Evolutionary conservation across 2,113 vertebrate species (phyloP).

Genomic region (Hippopotamus amphibius): DNA sequence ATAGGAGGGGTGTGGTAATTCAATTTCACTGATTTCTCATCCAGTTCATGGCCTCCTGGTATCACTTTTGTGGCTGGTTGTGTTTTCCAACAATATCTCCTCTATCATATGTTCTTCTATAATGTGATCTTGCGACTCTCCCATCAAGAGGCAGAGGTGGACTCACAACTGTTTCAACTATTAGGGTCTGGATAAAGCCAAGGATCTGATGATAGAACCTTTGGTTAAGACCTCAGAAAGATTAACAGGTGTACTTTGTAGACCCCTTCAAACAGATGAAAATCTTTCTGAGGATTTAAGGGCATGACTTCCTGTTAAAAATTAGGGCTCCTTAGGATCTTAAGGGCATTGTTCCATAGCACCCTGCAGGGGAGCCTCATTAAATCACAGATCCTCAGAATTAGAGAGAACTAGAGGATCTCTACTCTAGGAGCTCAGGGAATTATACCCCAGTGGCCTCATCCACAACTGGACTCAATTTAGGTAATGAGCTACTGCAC

Average conservation of each 20-base stretch:
- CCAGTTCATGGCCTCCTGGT: neutral
- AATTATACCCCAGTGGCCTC: neutral
- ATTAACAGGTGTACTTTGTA: neutral
- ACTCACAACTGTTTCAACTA: neutral
- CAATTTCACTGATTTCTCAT: neutral
- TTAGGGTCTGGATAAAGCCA: conserved; percentile 4
- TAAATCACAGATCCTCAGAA: neutral
- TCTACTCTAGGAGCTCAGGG: neutral
- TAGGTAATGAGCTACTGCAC: neutral
- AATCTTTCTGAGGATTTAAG: neutral
- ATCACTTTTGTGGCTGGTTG: neutral
- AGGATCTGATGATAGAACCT: neutral
- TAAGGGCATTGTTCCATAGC: neutral
- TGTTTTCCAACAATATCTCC: neutral
- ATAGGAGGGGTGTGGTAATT: neutral
- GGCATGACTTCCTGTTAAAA: neutral
- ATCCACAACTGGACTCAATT: neutral
- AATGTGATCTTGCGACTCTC: neutral
- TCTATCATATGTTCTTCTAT: neutral
- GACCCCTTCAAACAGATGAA: neutral
- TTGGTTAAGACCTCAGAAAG: neutral
- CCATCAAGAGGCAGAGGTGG: neutral
- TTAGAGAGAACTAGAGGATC: neutral
- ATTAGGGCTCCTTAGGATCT: neutral
- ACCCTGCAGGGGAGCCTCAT: neutral